Evolutionary conservation across 1,140 invertebrate species (phyloP).

Genomic region (Pseudomyrmex cubaensis): DNA sequence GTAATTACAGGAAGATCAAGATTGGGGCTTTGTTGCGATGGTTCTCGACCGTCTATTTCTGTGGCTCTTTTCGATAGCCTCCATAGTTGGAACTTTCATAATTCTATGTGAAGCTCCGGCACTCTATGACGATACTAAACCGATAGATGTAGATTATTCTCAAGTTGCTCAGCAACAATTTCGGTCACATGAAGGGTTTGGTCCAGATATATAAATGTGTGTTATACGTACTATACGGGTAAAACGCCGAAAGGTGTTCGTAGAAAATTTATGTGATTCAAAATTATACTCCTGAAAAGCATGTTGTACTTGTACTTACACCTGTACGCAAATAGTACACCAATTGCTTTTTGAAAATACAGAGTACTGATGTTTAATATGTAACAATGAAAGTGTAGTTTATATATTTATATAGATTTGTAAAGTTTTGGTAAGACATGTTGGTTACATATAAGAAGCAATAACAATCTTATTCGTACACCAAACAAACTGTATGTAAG

Average conservation of each 20-base stretch:
- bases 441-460: no score
- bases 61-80: constrained; percentile 97
- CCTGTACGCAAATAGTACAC: constrained; percentile 38
- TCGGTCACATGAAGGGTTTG: constrained; percentile 80
- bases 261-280: constrained; percentile 36
- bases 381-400: constrained; percentile 45
- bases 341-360: constrained; percentile 59
- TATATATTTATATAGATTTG: constrained; percentile 11
- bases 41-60: constrained; percentile 98
- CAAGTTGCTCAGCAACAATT: constrained; percentile 93
- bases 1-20: constrained; percentile 94
- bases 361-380: constrained; percentile 38
- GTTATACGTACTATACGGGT: no score
- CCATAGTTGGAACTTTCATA: constrained; percentile 94
- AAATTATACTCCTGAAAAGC: constrained; percentile 32
- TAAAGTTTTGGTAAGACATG: constrained; percentile 62
- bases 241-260: constrained; percentile 37
- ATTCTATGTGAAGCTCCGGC: constrained; percentile 96
- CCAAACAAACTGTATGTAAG: constrained; percentile 43
- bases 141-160: constrained; percentile 95
- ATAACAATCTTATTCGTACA: constrained; percentile 19
- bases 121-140: constrained; percentile 94
- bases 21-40: constrained; percentile 99
- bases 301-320: constrained; percentile 57
- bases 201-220: no score